Percentiles rank a stretch among this genome's conserved stretches.
phyloP scores from a whole-genome alignment of 2,888 invertebrate species.

The Epicampocera succincta region DNA sequence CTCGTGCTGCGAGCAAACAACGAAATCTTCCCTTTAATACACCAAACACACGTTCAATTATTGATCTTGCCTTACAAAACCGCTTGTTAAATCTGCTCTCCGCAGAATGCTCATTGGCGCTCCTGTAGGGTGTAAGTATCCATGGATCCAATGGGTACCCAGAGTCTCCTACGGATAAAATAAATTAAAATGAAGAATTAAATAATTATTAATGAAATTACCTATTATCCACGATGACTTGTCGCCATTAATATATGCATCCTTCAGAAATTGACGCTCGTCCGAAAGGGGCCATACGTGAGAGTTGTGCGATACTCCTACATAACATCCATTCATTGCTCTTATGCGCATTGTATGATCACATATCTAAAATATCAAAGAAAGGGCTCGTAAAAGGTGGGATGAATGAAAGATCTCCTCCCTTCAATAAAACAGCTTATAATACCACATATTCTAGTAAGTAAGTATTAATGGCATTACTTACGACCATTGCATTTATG shows the following conservation, averaged over 20 bases:
- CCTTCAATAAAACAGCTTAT: too few species aligned
- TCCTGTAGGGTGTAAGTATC: conserved; percentile 2
- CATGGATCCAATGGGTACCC: not conserved
- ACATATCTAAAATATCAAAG: conserved; percentile 11
- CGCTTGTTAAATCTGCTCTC: not conserved
- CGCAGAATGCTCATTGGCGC: not conserved
- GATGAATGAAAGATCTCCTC: too few species aligned
- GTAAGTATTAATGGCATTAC: not conserved
- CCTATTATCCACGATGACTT: conserved; percentile 20
- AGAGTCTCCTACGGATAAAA: not conserved
- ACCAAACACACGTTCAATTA: not conserved
- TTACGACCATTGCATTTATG: conserved; percentile 15
- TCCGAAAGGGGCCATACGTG: conserved; percentile 22
- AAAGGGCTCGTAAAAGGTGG: too few species aligned
- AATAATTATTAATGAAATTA: not conserved
- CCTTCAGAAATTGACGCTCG: conserved; percentile 2
- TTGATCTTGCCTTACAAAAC: not conserved
- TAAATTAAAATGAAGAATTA: not conserved
- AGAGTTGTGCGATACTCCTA: conserved; percentile 26
- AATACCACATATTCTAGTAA: too few species aligned
- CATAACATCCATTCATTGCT: conserved; percentile 18
- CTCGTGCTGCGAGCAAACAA: conserved; percentile 3
- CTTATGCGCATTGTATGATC: conserved; percentile 13
- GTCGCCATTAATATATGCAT: not conserved
- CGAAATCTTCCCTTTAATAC: conserved; percentile 4